Evolutionary conservation across 2,888 invertebrate genomes (phyloP).

Genomic region (Acanthoscelides obtectus): DNA sequence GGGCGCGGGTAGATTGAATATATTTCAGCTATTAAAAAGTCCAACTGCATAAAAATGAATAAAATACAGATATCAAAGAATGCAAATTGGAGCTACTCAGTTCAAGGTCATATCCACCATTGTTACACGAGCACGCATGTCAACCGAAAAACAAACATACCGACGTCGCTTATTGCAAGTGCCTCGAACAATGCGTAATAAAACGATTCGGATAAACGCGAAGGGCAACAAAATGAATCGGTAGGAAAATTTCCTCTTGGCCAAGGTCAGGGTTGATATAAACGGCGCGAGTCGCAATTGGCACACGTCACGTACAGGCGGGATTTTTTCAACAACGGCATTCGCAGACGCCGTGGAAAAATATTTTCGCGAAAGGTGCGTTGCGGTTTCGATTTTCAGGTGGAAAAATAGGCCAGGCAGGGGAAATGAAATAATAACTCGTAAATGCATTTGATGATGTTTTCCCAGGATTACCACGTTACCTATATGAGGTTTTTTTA

Average conservation of each 20-base stretch:
- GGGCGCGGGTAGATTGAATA: too few species aligned
- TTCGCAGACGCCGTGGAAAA: slow-evolving; percentile 5
- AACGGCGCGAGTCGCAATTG: slow-evolving; percentile 16
- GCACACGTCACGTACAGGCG: slow-evolving; percentile 20
- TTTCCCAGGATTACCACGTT: too few species aligned
- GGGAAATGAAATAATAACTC: neutral
- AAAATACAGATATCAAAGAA: neutral
- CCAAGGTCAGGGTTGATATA: slow-evolving; percentile 19
- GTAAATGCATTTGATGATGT: too few species aligned
- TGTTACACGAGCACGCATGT: neutral
- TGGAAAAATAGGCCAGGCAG: neutral
- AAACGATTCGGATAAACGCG: neutral
- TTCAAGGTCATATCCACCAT: neutral
- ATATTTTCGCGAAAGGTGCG: slow-evolving; percentile 6
- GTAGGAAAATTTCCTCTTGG: slow-evolving; percentile 3
- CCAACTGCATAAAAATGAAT: too few species aligned
- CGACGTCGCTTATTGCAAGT: neutral
- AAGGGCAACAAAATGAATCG: neutral
- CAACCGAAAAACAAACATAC: neutral
- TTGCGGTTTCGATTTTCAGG: slow-evolving; percentile 10
- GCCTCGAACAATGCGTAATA: neutral
- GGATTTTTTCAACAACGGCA: slow-evolving; percentile 8
- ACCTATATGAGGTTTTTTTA: too few species aligned
- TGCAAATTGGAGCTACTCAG: neutral
- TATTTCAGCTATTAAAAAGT: too few species aligned